Evolutionary conservation across 2,888 invertebrate species (phyloP).

Genomic region (Ernsta delagoae): DNA sequence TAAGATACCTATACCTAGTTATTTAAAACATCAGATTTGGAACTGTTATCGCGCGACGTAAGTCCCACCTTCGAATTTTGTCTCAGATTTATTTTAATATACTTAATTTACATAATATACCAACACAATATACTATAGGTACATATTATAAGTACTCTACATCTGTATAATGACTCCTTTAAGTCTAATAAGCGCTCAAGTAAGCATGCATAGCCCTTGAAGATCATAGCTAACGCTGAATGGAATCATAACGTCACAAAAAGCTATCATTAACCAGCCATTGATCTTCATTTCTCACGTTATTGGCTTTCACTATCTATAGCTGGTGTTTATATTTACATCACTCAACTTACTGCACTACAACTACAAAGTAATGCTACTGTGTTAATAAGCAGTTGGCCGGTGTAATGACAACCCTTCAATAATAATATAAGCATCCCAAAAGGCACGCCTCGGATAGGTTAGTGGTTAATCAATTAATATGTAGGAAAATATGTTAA

Average conservation of each 20-base stretch:
- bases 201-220: background rate
- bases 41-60: too few species aligned
- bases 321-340: conserved; percentile 32
- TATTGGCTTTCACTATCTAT: conserved; percentile 34
- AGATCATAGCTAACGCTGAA: conserved; percentile 17
- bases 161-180: background rate
- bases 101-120: too few species aligned
- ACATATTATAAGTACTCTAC: too few species aligned
- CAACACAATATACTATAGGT: too few species aligned
- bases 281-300: conserved; percentile 35
- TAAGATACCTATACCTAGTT: background rate
- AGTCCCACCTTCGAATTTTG: too few species aligned
- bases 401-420: conserved; percentile 17
- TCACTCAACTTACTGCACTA: conserved; percentile 25
- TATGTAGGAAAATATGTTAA: background rate
- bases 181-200: background rate
- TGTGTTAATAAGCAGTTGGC: conserved; percentile 23
- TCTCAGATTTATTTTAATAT: too few species aligned
- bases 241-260: conserved; percentile 13
- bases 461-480: conserved; percentile 6
- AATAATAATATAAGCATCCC: conserved; percentile 1
- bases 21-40: too few species aligned
- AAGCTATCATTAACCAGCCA: conserved; percentile 31
- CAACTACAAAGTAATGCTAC: conserved; percentile 9
- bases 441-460: conserved; percentile 16